Percentiles rank a stretch among this genome's conserved stretches.
phyloP scores from a whole-genome alignment of 2,888 invertebrate species.

The Andrena flavipes region DNA sequence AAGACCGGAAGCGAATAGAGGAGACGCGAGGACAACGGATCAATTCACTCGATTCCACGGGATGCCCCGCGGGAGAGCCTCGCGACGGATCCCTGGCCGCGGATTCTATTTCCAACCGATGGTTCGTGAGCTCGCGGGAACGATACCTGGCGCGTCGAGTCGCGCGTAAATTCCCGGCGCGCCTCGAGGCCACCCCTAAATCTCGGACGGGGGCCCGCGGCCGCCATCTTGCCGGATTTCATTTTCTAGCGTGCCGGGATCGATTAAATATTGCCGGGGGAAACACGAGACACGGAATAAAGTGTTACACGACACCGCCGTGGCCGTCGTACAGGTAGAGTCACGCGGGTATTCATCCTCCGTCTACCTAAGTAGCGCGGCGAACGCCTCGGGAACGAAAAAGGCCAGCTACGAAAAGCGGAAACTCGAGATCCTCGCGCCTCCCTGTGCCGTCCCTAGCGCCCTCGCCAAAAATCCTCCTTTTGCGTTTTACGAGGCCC shows the following conservation, averaged over 20 bases:
- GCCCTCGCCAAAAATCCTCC: background rate
- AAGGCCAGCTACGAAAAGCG: constrained; percentile 72
- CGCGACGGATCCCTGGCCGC: background rate
- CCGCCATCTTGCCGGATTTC: constrained; percentile 27
- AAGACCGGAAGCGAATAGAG: constrained; percentile 32
- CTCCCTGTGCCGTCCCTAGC: background rate
- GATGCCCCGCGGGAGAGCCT: constrained; percentile 17
- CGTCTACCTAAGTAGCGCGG: constrained; percentile 57
- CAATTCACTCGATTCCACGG: constrained; percentile 47
- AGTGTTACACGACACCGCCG: constrained; percentile 80
- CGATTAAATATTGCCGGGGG: constrained; percentile 75
- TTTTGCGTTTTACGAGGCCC: constrained; percentile 33
- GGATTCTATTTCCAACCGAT: background rate
- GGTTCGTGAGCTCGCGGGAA: background rate
- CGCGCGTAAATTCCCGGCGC: background rate
- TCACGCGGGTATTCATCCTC: constrained; percentile 32
- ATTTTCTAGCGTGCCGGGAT: constrained; percentile 55
- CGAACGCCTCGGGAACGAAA: constrained; percentile 61
- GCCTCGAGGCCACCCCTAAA: background rate
- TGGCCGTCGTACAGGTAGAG: constrained; percentile 49
- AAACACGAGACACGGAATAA: constrained; percentile 80
- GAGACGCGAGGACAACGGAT: constrained; percentile 27
- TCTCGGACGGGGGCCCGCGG: background rate
- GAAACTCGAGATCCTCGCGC: constrained; percentile 77
- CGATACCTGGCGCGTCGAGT: too few species aligned